Evolutionary conservation across 1,140 invertebrate species (phyloP).

Genomic region (Drosophila pectinifera): DNA sequence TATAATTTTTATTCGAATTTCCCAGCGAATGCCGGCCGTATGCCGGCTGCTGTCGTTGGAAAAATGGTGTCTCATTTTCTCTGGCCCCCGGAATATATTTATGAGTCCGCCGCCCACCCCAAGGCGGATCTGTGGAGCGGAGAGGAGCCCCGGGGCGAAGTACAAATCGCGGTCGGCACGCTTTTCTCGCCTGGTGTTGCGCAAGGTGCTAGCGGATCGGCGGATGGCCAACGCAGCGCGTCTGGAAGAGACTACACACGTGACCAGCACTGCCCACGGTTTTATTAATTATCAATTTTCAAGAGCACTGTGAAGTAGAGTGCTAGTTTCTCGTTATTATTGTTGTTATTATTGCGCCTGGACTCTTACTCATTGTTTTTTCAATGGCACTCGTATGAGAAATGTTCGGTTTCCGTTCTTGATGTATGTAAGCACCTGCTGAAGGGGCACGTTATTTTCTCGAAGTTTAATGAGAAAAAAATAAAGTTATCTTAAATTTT

Average conservation of each 20-base stretch:
- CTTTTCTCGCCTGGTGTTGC: slow-evolving; percentile 58
- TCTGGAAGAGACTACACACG: slow-evolving; percentile 62
- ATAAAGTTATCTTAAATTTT: too few species aligned
- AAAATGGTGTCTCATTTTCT: slow-evolving; percentile 25
- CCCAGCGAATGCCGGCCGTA: slow-evolving; percentile 32
- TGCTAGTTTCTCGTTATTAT: slow-evolving; percentile 26
- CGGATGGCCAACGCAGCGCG: slow-evolving; percentile 9
- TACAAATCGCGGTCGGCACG: slow-evolving; percentile 63
- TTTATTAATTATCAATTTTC: slow-evolving; percentile 73
- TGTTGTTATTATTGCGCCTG: background rate
- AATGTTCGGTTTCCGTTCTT: slow-evolving; percentile 3
- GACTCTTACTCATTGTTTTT: slow-evolving; percentile 7
- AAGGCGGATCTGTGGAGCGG: slow-evolving; percentile 29
- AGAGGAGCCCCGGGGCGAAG: slow-evolving; percentile 21
- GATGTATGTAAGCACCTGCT: slow-evolving; percentile 7
- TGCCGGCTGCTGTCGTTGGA: slow-evolving; percentile 30
- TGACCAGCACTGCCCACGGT: slow-evolving; percentile 54
- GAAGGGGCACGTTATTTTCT: too few species aligned
- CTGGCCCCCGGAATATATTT: slow-evolving; percentile 43
- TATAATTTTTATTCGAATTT: slow-evolving; percentile 50
- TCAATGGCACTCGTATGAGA: slow-evolving; percentile 8
- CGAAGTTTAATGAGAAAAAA: too few species aligned
- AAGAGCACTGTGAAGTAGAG: slow-evolving; percentile 51
- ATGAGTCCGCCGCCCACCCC: slow-evolving; percentile 45
- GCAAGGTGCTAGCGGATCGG: slow-evolving; percentile 54